Percentiles rank a stretch among this genome's conserved stretches.
These are phyloP conservation scores for Tachycineta bicolor DNA, from an alignment of 2,113 vertebrate genomes.

Conservation along the genomic window DNA sequence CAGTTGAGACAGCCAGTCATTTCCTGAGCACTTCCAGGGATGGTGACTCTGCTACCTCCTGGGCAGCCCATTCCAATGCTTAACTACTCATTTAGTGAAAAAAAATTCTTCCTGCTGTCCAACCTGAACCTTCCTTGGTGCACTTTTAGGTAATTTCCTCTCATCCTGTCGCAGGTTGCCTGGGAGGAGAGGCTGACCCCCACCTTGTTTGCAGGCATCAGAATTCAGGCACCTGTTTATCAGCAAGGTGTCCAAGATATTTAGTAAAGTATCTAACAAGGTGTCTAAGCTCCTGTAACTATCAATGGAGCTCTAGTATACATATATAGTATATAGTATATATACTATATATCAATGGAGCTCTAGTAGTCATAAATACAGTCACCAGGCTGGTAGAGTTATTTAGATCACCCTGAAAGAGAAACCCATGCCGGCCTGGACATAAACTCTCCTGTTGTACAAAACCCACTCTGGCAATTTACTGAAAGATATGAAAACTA, in stretches of 20 bases:
- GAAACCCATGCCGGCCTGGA: not conserved
- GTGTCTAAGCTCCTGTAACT: not conserved
- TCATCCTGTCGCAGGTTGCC: not conserved
- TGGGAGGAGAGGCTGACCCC: not conserved
- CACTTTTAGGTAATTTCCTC: not conserved
- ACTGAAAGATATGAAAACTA: not conserved
- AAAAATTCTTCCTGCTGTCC: no score
- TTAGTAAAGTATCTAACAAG: not conserved
- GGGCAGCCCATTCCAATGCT: no score
- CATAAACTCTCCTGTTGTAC: not conserved
- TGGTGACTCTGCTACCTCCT: not conserved
- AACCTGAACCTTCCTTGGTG: not conserved
- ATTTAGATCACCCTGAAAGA: not conserved
- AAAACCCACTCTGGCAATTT: not conserved
- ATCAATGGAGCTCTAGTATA: no score
- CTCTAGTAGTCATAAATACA: no score
- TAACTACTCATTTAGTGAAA: not conserved
- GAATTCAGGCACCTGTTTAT: not conserved
- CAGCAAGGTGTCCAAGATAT: not conserved
- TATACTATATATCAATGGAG: not conserved
- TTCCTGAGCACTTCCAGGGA: not conserved
- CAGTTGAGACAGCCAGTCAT: rapidly evolving
- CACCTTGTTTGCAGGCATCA: not conserved
- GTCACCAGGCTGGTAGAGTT: not conserved
- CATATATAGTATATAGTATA: no score